phyloP scores from a whole-genome alignment of 1,140 invertebrate genomes.

The Vanessa tameamea region DNA sequence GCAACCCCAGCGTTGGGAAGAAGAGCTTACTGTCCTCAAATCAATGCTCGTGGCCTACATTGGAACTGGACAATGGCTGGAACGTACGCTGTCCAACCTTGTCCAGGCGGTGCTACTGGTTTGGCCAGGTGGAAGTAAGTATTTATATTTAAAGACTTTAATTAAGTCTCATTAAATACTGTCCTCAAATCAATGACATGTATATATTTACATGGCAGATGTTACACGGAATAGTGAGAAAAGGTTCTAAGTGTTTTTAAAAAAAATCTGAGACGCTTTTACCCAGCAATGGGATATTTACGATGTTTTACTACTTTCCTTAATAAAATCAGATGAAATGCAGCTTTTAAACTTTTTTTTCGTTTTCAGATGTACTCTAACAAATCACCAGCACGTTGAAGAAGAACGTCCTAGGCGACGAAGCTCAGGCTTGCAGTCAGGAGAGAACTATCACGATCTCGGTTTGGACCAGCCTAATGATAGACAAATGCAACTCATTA shows the following conservation, averaged over 20 bases:
- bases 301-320: neutral
- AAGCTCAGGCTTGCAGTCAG: slow-evolving; percentile 62
- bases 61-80: slow-evolving; percentile 94
- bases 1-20: slow-evolving; percentile 61
- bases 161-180: too few species aligned
- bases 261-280: too few species aligned
- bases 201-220: too few species aligned
- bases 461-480: slow-evolving; percentile 66
- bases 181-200: too few species aligned
- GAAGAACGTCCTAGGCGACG: slow-evolving; percentile 60
- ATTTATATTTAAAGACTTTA: neutral
- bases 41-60: slow-evolving; percentile 87
- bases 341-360: neutral
- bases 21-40: slow-evolving; percentile 85
- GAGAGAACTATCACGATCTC: slow-evolving; percentile 71
- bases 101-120: slow-evolving; percentile 93
- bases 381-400: slow-evolving; percentile 55
- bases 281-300: neutral
- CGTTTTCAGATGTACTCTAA: slow-evolving; percentile 59
- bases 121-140: slow-evolving; percentile 89
- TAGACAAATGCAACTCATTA: slow-evolving; percentile 63
- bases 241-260: too few species aligned
- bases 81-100: slow-evolving; percentile 90
- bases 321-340: too few species aligned
- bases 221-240: too few species aligned